Conservation (phyloP, 2,797 vertebrate species). For the Sarcophilus harrisii region DNA sequence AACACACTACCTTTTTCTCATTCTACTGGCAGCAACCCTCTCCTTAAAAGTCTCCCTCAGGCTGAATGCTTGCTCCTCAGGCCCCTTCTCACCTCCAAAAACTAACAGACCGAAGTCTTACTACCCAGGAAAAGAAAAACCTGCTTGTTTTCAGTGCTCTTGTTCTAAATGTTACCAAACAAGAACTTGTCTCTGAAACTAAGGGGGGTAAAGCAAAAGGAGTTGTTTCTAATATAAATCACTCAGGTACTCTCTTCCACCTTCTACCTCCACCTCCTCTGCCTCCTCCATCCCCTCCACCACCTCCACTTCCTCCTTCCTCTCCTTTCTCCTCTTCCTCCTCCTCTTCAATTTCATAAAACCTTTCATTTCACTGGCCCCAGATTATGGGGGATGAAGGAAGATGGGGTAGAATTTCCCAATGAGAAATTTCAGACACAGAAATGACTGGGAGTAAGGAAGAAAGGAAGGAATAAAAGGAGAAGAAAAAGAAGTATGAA, state of each 20-base stretch:
- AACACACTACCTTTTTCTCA: background rate
- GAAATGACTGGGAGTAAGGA: background rate
- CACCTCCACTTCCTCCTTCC: too few species aligned
- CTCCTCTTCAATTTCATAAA: too few species aligned
- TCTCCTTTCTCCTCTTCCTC: too few species aligned
- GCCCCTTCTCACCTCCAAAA: background rate
- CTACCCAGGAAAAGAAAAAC: background rate
- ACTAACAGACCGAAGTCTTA: background rate
- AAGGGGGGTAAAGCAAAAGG: background rate
- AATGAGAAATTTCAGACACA: too few species aligned
- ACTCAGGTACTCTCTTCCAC: background rate
- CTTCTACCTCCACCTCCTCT: background rate
- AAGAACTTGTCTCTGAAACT: background rate
- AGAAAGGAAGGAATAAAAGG: too few species aligned
- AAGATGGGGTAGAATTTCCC: too few species aligned
- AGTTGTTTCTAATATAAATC: accelerated
- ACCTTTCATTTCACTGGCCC: too few species aligned
- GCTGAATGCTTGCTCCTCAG: background rate
- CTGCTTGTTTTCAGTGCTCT: accelerated
- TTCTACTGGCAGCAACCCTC: background rate
- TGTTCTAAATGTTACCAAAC: accelerated
- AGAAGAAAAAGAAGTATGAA: too few species aligned
- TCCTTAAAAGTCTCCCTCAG: slow-evolving; percentile 43
- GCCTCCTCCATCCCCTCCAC: background rate
- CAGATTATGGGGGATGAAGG: too few species aligned